A percentile compares a stretch with the other conserved stretches of the same genome.
Evolutionary conservation across 2,888 invertebrate genomes (phyloP).

Genomic region (Meiosimyza platycephala): DNA sequence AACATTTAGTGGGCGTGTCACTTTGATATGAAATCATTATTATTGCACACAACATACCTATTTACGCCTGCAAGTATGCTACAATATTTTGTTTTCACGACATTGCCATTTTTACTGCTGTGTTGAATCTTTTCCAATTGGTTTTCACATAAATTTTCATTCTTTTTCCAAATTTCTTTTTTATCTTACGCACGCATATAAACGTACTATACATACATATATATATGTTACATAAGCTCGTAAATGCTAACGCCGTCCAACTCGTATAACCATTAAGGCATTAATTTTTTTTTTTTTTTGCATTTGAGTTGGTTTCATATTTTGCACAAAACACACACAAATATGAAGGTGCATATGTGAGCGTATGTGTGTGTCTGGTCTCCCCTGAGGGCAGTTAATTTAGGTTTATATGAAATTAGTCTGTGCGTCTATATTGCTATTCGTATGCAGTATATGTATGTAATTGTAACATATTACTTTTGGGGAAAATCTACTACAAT

Average conservation of each 20-base stretch:
- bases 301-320: slow-evolving; percentile 16
- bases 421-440: too few species aligned
- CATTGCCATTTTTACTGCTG: neutral
- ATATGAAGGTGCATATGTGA: too few species aligned
- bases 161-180: slow-evolving; percentile 16
- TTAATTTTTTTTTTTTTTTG: slow-evolving; percentile 30
- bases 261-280: slow-evolving; percentile 34
- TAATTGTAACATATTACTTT: too few species aligned
- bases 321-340: neutral
- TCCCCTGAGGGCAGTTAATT: slow-evolving; percentile 20
- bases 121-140: neutral
- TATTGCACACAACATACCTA: neutral
- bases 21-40: neutral
- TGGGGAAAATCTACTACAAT: too few species aligned
- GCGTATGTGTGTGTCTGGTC: neutral
- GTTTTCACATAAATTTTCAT: slow-evolving; percentile 32
- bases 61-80: slow-evolving; percentile 1
- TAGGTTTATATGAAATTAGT: neutral
- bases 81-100: neutral
- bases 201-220: too few species aligned
- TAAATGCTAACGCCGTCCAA: slow-evolving; percentile 33
- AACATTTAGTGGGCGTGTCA: slow-evolving; percentile 7
- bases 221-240: slow-evolving; percentile 36
- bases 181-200: neutral
- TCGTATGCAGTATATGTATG: too few species aligned